phyloP scores from a whole-genome alignment of 2,888 invertebrate species.

The Sepiola atlantica region DNA sequence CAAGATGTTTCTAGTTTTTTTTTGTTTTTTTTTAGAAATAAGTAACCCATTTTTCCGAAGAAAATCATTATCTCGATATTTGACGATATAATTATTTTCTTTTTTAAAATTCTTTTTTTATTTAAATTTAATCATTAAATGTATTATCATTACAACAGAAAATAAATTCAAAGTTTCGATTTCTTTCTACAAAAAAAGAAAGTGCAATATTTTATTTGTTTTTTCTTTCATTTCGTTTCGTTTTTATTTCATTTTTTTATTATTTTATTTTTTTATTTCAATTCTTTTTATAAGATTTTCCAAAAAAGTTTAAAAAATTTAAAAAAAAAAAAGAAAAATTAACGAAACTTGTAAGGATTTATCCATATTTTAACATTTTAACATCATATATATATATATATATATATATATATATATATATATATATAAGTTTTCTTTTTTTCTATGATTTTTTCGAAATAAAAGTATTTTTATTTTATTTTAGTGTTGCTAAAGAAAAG shows the following conservation, averaged over 20 bases:
- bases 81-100: neutral
- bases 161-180: neutral
- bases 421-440: neutral
- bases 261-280: neutral
- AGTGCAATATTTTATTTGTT: neutral
- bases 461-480: too few relatives aligned
- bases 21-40: constrained; percentile 12
- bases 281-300: neutral
- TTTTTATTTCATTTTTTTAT: neutral
- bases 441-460: neutral
- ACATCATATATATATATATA: neutral
- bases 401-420: neutral
- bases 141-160: neutral
- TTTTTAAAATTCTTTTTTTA: neutral
- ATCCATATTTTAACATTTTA: neutral
- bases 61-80: neutral
- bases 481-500: neutral
- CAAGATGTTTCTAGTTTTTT: neutral
- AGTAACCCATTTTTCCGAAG: neutral
- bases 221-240: neutral
- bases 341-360: neutral
- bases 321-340: neutral
- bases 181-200: constrained; percentile 1
- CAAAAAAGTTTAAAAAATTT: neutral
- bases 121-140: neutral